phyloP scores from a whole-genome alignment of 2,888 invertebrate species.

The Leptogaster cylindrica region DNA sequence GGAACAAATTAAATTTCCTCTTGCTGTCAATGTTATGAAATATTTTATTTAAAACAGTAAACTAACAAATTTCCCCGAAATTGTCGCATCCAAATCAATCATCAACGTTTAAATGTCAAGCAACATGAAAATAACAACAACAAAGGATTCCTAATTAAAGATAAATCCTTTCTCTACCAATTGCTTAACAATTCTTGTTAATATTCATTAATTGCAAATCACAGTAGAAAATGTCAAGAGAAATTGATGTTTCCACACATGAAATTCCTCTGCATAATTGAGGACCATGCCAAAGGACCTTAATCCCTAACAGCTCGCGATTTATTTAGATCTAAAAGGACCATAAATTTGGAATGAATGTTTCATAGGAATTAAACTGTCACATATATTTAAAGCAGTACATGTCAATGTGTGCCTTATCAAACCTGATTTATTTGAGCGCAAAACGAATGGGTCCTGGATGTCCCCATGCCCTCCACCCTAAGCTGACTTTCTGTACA shows the following conservation, averaged over 20 bases:
- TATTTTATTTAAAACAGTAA: too few species aligned
- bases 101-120: too few species aligned
- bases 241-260: slow-evolving; percentile 38
- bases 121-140: neutral
- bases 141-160: too few species aligned
- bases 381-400: slow-evolving; percentile 52
- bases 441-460: slow-evolving; percentile 10
- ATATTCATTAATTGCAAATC: slow-evolving; percentile 34
- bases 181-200: neutral
- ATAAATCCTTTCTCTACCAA: too few species aligned
- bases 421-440: slow-evolving; percentile 51
- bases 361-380: slow-evolving; percentile 51
- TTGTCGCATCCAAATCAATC: too few species aligned
- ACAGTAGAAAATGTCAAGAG: slow-evolving; percentile 31
- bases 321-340: slow-evolving; percentile 34
- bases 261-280: too few species aligned
- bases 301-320: slow-evolving; percentile 7
- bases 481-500: neutral
- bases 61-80: too few species aligned
- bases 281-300: neutral
- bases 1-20: too few species aligned
- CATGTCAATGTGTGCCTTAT: slow-evolving; percentile 52
- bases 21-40: too few species aligned
- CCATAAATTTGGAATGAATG: slow-evolving; percentile 36
- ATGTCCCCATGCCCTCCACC: neutral